Evolutionary conservation across 2,888 invertebrate species (phyloP).

Genomic region (Mesoligia furuncula): DNA sequence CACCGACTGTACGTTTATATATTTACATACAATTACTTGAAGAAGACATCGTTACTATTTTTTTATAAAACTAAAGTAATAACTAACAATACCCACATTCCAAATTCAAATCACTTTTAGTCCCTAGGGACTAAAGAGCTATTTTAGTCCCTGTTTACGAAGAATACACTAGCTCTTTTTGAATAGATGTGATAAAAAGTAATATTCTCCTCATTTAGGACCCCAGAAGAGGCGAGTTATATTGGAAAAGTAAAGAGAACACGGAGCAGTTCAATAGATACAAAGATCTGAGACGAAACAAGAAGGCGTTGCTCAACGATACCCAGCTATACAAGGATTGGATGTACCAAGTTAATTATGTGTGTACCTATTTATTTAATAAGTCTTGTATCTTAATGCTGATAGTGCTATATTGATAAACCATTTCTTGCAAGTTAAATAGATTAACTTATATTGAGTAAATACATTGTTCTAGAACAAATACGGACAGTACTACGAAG

Average conservation of each 20-base stretch:
- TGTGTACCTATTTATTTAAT: conserved; percentile 65
- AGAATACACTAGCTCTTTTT: too few relatives aligned
- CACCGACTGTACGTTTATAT: too few relatives aligned
- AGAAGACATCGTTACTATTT: too few relatives aligned
- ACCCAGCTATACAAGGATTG: conserved; percentile 75
- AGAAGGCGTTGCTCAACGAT: conserved; percentile 76
- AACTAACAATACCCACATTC: too few relatives aligned
- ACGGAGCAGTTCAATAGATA: conserved; percentile 82
- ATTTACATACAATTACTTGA: too few relatives aligned
- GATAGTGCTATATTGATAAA: not conserved
- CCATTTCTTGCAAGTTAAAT: too few relatives aligned
- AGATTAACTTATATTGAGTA: not conserved
- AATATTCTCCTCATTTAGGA: conserved; percentile 72
- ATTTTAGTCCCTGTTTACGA: too few relatives aligned
- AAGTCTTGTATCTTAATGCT: not conserved
- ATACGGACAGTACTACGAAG: conserved; percentile 84
- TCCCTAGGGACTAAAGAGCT: too few relatives aligned
- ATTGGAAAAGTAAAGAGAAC: conserved; percentile 83
- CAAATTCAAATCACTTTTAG: too few relatives aligned
- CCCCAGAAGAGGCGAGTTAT: conserved; percentile 82
- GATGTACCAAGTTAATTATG: conserved; percentile 78
- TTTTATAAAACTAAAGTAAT: too few relatives aligned
- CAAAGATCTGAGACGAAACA: conserved; percentile 77
- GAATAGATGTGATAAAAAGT: not conserved
- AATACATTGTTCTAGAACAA: conserved; percentile 73